Percentiles rank a stretch among this genome's conserved stretches.
These are phyloP conservation scores for Fragum whitleyi DNA, from an alignment of 2,888 invertebrate species.

Conservation along the genomic window DNA sequence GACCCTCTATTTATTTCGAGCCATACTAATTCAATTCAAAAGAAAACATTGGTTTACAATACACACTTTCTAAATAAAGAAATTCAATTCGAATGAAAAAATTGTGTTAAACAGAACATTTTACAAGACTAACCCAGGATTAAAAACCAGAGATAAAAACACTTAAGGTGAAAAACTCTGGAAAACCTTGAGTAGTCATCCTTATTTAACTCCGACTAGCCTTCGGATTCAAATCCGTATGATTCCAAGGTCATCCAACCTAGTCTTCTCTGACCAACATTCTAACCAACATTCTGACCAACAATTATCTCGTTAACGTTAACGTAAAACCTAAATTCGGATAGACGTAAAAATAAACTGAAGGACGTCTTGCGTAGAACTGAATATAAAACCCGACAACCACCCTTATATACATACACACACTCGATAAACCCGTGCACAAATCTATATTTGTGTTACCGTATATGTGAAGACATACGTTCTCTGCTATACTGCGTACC, in stretches of 20 bases:
- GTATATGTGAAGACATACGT: too few relatives aligned
- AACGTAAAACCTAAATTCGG: neutral
- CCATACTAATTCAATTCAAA: too few relatives aligned
- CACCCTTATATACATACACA: neutral
- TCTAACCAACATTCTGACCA: neutral
- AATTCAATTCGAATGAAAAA: too few relatives aligned
- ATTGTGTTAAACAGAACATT: too few relatives aligned
- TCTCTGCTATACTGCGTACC: too few relatives aligned
- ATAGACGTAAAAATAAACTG: neutral
- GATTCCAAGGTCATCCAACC: too few relatives aligned
- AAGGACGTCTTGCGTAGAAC: conserved; percentile 1
- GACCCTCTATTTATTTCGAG: too few relatives aligned
- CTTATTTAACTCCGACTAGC: neutral
- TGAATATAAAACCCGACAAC: neutral
- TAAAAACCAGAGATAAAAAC: conserved; percentile 11
- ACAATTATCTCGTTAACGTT: neutral
- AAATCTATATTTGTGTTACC: neutral
- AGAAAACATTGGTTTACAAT: too few relatives aligned
- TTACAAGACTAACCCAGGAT: conserved; percentile 15
- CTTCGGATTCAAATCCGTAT: neutral
- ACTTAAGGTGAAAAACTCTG: conserved; percentile 5
- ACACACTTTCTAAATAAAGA: too few relatives aligned
- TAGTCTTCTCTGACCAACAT: too few relatives aligned
- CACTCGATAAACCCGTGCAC: neutral
- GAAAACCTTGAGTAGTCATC: neutral